Evolutionary conservation across 2,113 vertebrate genomes (phyloP), one percentile per base, ranked within the genome.

Genomic region (Pelmatolapia mariae): DNA sequence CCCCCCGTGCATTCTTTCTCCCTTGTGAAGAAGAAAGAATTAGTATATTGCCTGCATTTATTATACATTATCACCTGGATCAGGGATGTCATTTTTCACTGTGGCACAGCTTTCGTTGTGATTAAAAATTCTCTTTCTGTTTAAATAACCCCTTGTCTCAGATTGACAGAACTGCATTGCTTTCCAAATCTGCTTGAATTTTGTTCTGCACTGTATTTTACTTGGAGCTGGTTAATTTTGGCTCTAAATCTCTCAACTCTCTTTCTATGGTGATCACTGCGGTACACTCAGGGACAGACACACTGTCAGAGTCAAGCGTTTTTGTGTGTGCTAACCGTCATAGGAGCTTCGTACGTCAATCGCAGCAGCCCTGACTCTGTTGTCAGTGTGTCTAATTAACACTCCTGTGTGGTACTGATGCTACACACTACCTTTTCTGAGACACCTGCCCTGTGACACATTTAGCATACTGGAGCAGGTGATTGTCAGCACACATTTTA

Each of bases 321-420:
- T 89, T 63, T 79, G 81, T 86, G 82, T 83, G 83, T 87, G 84
- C 87, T 87, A 83, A 90, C 61, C 90, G 81, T 89, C 86, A 86
- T 83, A 89, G 88, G 94, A 87, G 87, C 76, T 92, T 86, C 84
- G 66, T 91, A 86, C 85, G 88, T 95, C 91, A 92, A 71, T 88
- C 81, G 15, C 87, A 88, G 85, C 87, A 91, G 87, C 89, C 90
- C 87, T 22, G 80, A 91, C 84, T 76, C 90, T 92, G 76, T 82
- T 83, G 93, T 93, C 88, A 93, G 92, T 93, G 92, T 93, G 93
- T 95, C 94, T 95, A 95, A 96, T 96, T 96, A 95, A 95, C 94
- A 95, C 94, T 94, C 91, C 90, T 92, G 91, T 93, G 91, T 90
- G 93, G 85, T 82, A 91, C 87, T 93, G 90, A 89, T 86, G 90